phyloP scores from a whole-genome alignment of 2,797 vertebrate genomes.

The Lates japonicus region DNA sequence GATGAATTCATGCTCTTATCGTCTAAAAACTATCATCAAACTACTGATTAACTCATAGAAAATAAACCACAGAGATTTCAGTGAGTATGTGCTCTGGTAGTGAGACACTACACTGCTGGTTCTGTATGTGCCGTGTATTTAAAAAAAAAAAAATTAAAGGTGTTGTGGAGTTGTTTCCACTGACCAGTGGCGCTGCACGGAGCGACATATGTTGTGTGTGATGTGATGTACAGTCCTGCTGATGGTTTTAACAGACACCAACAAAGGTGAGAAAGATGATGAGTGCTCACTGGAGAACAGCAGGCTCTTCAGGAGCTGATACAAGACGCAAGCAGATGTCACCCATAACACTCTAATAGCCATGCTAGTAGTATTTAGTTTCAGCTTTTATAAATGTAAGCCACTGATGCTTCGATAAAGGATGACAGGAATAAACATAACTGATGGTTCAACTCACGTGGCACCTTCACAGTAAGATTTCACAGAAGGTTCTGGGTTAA shows the following conservation, averaged over 20 bases:
- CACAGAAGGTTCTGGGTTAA: slow-evolving; percentile 28
- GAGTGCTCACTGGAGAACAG: not conserved
- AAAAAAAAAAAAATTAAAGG: slow-evolving; percentile 2
- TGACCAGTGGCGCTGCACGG: not conserved
- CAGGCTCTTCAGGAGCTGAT: not conserved
- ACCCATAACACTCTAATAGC: not conserved
- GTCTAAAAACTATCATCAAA: not conserved
- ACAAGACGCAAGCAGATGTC: too few species aligned
- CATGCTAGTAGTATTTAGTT: not conserved
- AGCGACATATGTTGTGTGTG: not conserved
- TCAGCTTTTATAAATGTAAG: too few species aligned
- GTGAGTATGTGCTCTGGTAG: not conserved
- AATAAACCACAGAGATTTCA: slow-evolving; percentile 12
- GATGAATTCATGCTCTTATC: slow-evolving; percentile 23
- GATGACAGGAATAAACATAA: not conserved
- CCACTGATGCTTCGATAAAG: not conserved
- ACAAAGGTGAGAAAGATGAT: not conserved
- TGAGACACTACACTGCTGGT: not conserved
- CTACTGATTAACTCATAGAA: not conserved
- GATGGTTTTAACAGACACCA: not conserved
- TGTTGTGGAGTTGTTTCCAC: not conserved
- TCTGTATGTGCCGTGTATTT: not conserved
- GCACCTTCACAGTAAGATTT: slow-evolving; percentile 10
- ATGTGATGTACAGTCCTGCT: too few species aligned
- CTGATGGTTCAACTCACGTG: not conserved